A percentile compares a stretch with the other conserved stretches of the same genome.
phyloP scores from a whole-genome alignment of 2,797 vertebrate species.

The Chanos chanos region DNA sequence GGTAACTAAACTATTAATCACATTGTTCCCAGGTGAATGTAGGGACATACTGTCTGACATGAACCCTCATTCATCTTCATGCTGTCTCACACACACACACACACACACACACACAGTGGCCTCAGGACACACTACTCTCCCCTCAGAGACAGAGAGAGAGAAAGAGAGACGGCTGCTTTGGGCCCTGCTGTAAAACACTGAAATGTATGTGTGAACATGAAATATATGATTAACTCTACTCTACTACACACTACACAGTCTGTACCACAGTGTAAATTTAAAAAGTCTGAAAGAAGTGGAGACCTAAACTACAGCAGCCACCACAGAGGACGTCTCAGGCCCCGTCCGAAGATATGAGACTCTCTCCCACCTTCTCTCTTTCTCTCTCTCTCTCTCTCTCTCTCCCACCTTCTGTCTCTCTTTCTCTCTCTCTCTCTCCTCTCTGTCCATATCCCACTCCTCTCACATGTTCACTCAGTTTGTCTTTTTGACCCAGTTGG shows the following conservation, averaged over 20 bases:
- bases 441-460: slow-evolving; percentile 1
- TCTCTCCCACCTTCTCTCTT: background rate
- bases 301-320: too few relatives aligned
- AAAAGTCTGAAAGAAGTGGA: too few relatives aligned
- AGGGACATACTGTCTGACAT: slow-evolving; percentile 58
- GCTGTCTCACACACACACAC: slow-evolving; percentile 59
- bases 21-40: slow-evolving; percentile 67
- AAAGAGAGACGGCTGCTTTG: background rate
- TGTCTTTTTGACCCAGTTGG: background rate
- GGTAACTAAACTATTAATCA: slow-evolving; percentile 79
- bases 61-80: slow-evolving; percentile 72
- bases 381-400: slow-evolving; percentile 5
- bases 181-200: too few relatives aligned
- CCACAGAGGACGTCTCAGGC: background rate
- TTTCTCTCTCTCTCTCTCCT: background rate
- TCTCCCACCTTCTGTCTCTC: background rate
- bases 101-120: too few relatives aligned
- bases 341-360: background rate
- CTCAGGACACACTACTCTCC: slow-evolving; percentile 1
- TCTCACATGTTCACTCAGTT: background rate
- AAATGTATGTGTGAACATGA: too few relatives aligned
- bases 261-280: too few relatives aligned
- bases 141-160: background rate
- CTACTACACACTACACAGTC: too few relatives aligned
- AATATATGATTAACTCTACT: too few relatives aligned